A percentile compares a stretch with the other conserved stretches of the same genome.
Conservation (phyloP, 2,888 invertebrate species). For the Euphydryas editha region DNA sequence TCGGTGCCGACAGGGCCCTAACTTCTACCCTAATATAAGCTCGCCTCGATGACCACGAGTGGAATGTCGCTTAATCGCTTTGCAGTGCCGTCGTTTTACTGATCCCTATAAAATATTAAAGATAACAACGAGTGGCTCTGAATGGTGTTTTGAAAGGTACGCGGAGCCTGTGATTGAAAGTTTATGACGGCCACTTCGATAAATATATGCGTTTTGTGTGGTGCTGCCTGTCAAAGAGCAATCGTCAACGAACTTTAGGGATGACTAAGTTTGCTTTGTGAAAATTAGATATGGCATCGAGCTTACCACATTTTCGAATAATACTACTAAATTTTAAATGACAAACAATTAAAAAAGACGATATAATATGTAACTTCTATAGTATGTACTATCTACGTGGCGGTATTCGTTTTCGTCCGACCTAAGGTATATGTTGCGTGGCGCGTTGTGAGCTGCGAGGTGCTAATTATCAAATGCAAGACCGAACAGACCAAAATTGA, state of each 20-base stretch:
- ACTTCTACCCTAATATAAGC: conserved; percentile 52
- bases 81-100: conserved; percentile 80
- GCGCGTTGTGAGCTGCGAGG: conserved; percentile 66
- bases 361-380: conserved; percentile 10
- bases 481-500: conserved; percentile 77
- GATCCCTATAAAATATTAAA: conserved; percentile 82
- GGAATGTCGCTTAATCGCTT: conserved; percentile 80
- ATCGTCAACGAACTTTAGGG: conserved; percentile 45
- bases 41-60: conserved; percentile 55
- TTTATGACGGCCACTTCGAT: conserved; percentile 77
- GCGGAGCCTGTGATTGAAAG: conserved; percentile 70
- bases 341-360: neutral
- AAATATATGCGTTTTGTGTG: conserved; percentile 69
- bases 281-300: neutral
- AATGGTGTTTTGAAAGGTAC: conserved; percentile 66
- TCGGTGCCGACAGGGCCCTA: conserved; percentile 58
- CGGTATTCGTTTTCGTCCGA: neutral
- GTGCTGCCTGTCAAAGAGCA: conserved; percentile 53
- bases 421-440: conserved; percentile 23
- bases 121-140: conserved; percentile 79
- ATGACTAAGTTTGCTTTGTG: neutral
- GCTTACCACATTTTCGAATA: neutral
- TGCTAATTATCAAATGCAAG: conserved; percentile 83
- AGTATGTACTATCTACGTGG: no score
- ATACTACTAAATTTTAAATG: neutral